phyloP scores from a whole-genome alignment of 92 coral and sea anemone species.

The Porites divaricata region DNA sequence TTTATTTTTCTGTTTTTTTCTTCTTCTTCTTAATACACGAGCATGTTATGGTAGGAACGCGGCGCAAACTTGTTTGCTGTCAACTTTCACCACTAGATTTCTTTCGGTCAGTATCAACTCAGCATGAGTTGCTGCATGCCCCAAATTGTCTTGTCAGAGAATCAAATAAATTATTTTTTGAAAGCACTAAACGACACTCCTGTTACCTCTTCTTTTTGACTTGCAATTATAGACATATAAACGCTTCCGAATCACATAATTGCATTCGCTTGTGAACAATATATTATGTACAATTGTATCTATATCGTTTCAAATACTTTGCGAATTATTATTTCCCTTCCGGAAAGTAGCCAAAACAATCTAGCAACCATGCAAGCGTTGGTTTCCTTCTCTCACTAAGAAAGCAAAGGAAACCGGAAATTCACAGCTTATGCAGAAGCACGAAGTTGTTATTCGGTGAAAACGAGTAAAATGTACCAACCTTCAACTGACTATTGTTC shows the following conservation, averaged over 20 bases:
- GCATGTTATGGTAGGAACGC: too few species aligned
- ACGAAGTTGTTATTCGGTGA: slow-evolving; percentile 22
- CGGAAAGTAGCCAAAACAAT: slow-evolving; percentile 38
- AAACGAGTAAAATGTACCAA: neutral
- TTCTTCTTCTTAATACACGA: too few species aligned
- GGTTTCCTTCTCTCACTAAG: slow-evolving; percentile 63
- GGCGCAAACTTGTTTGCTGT: too few species aligned
- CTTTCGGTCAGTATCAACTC: neutral
- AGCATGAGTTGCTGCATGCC: neutral
- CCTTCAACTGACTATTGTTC: neutral
- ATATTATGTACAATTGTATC: slow-evolving; percentile 17
- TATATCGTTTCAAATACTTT: slow-evolving; percentile 37
- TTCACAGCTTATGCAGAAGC: slow-evolving; percentile 32
- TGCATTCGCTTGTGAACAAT: slow-evolving; percentile 7
- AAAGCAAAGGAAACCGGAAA: slow-evolving; percentile 60
- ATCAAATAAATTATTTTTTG: neutral
- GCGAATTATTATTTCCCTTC: slow-evolving; percentile 48
- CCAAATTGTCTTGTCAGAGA: slow-evolving; percentile 22
- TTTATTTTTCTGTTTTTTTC: too few species aligned
- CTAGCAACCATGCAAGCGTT: slow-evolving; percentile 28
- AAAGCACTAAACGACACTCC: neutral
- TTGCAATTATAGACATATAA: neutral
- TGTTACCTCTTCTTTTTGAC: neutral
- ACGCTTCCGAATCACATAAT: slow-evolving; percentile 9
- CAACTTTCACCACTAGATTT: too few species aligned